Evolutionary conservation across 2,888 invertebrate genomes (phyloP).

Genomic region (Acanthosepion esculentum): DNA sequence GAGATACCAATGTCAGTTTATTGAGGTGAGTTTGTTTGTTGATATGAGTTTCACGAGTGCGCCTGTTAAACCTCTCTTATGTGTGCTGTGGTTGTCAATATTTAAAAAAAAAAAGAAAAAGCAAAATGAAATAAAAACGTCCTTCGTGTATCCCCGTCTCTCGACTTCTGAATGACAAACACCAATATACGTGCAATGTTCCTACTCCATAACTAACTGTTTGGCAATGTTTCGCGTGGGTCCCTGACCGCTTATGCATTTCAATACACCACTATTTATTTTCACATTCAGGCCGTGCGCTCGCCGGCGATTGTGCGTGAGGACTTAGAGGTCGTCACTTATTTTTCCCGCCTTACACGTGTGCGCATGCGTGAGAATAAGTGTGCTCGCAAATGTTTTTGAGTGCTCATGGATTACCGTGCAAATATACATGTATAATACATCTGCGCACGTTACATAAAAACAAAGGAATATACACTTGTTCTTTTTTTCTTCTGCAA

Average conservation of each 20-base stretch:
- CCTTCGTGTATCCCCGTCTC: background rate
- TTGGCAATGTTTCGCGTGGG: background rate
- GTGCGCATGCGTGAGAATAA: background rate
- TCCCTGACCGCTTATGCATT: background rate
- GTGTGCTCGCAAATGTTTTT: background rate
- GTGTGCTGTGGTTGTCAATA: background rate
- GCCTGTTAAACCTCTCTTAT: background rate
- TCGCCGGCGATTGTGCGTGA: background rate
- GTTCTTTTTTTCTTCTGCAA: background rate
- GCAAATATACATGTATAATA: background rate
- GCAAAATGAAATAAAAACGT: background rate
- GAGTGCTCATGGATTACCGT: slow-evolving; percentile 6
- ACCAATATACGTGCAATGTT: background rate
- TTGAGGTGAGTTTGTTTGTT: background rate
- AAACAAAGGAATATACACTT: background rate
- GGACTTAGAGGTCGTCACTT: background rate
- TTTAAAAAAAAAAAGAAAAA: background rate
- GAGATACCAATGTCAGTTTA: background rate
- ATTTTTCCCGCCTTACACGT: background rate
- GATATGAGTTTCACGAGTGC: background rate
- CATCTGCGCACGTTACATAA: slow-evolving; percentile 9
- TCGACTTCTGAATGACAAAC: background rate
- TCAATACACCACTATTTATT: background rate
- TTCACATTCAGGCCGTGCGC: slow-evolving; percentile 18
- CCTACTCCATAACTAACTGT: background rate